phyloP scores from a whole-genome alignment of 1,140 invertebrate species.

The Halotydeus destructor region DNA sequence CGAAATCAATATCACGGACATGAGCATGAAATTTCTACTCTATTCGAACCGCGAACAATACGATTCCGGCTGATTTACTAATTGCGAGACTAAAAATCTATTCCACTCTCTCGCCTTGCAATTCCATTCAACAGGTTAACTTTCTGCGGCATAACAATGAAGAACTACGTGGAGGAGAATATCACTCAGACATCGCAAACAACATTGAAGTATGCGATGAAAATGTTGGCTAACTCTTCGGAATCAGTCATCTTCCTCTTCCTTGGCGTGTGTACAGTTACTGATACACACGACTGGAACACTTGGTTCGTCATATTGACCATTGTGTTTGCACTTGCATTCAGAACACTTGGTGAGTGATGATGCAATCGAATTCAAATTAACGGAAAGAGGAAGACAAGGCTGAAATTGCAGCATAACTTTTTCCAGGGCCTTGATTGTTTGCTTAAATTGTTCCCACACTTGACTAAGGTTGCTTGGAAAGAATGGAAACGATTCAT shows the following conservation, averaged over 20 bases:
- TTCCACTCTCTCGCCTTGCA: neutral
- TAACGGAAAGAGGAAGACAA: too few species aligned
- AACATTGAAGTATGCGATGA: constrained; percentile 93
- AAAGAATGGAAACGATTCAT: too few species aligned
- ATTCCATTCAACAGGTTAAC: constrained; percentile 50
- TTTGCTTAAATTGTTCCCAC: too few species aligned
- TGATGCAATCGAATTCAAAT: too few species aligned
- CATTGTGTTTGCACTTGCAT: constrained; percentile 80
- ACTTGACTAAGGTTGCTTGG: too few species aligned
- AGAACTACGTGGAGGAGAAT: constrained; percentile 94
- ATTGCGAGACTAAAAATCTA: neutral
- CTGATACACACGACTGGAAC: constrained; percentile 83
- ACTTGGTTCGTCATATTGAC: constrained; percentile 80
- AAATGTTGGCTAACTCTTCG: constrained; percentile 86
- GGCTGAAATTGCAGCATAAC: too few species aligned
- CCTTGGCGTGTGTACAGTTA: constrained; percentile 85
- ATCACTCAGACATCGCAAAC: constrained; percentile 94
- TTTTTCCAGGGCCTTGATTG: too few species aligned
- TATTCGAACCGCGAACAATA: too few species aligned
- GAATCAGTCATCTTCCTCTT: constrained; percentile 99
- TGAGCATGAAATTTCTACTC: too few species aligned
- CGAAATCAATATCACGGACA: too few species aligned
- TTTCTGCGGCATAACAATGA: constrained; percentile 95
- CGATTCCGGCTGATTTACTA: too few species aligned
- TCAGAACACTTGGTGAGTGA: constrained; percentile 56